Percentiles rank a stretch among this genome's conserved stretches.
Conservation (phyloP, 1,140 invertebrate species). For the Acromyrmex charruanus region DNA sequence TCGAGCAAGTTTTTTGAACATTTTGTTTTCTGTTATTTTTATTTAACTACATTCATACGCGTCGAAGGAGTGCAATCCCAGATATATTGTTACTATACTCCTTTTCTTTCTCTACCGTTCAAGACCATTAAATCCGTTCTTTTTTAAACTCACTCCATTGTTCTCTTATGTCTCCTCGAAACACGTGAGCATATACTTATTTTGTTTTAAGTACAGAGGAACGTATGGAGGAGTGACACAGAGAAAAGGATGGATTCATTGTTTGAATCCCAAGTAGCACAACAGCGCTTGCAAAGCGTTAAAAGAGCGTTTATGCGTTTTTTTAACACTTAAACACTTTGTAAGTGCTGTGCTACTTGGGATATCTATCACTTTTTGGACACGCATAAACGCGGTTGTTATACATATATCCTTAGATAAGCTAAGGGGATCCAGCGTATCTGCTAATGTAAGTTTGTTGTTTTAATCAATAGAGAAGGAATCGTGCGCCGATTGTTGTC, state of each 20-base stretch:
- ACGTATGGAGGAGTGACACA: not conserved
- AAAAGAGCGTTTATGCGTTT: too few relatives aligned
- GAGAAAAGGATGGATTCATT: not conserved
- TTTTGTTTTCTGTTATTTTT: constrained; percentile 54
- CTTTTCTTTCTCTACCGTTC: not conserved
- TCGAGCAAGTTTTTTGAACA: constrained; percentile 23
- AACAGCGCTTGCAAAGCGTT: too few relatives aligned
- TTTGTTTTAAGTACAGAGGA: constrained; percentile 24
- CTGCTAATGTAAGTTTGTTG: constrained; percentile 32
- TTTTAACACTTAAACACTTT: too few relatives aligned
- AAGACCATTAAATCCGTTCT: too few relatives aligned
- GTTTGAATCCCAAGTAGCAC: not conserved
- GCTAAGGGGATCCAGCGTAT: constrained; percentile 42
- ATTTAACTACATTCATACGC: constrained; percentile 44
- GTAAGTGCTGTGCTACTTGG: too few relatives aligned
- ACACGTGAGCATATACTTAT: constrained; percentile 6
- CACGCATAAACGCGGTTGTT: constrained; percentile 45
- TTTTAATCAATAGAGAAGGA: constrained; percentile 37
- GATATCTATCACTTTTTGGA: constrained; percentile 8
- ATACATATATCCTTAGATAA: constrained; percentile 52
- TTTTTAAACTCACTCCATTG: not conserved
- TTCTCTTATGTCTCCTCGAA: constrained; percentile 10
- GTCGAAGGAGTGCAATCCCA: not conserved
- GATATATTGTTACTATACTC: not conserved
- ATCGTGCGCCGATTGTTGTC: constrained; percentile 21